A percentile compares a stretch with the other conserved stretches of the same genome.
Evolutionary conservation across 2,797 vertebrate genomes (phyloP).

Genomic region (Taeniopygia guttata): DNA sequence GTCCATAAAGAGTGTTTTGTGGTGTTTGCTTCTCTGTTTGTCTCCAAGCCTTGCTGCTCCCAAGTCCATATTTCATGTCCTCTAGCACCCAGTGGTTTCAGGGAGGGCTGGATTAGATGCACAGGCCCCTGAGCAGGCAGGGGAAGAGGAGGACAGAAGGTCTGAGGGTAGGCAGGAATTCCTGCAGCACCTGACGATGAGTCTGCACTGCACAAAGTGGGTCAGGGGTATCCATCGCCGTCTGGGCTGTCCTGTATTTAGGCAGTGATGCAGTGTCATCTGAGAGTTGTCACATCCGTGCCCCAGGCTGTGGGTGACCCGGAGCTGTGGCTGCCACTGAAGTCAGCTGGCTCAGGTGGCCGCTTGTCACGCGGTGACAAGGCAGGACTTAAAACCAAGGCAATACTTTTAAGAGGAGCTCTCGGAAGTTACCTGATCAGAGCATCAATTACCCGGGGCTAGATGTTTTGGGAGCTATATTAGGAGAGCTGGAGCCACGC

Average conservation of each 20-base stretch:
- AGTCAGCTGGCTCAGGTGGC: slow-evolving; percentile 10
- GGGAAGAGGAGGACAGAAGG: background rate
- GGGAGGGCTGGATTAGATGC: background rate
- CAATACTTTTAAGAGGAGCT: background rate
- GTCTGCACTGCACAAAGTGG: rapidly evolving
- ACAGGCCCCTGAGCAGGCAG: background rate
- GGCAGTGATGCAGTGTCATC: background rate
- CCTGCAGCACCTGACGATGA: background rate
- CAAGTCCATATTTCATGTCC: background rate
- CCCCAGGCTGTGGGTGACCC: background rate
- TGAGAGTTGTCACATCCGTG: background rate
- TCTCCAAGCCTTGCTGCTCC: background rate
- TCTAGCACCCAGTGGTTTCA: rapidly evolving
- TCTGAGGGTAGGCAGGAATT: background rate
- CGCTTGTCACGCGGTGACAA: background rate
- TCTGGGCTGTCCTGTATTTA: background rate
- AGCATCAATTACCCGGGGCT: background rate
- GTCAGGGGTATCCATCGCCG: rapidly evolving
- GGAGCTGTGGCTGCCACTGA: background rate
- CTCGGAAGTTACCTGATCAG: slow-evolving; percentile 25
- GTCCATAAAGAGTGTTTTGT: background rate
- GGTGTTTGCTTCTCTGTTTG: background rate
- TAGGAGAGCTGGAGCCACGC: background rate
- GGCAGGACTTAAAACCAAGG: background rate
- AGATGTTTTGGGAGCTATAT: background rate